Evolutionary conservation across 2,797 vertebrate species (phyloP).

Genomic region (Microhierax caerulescens): DNA sequence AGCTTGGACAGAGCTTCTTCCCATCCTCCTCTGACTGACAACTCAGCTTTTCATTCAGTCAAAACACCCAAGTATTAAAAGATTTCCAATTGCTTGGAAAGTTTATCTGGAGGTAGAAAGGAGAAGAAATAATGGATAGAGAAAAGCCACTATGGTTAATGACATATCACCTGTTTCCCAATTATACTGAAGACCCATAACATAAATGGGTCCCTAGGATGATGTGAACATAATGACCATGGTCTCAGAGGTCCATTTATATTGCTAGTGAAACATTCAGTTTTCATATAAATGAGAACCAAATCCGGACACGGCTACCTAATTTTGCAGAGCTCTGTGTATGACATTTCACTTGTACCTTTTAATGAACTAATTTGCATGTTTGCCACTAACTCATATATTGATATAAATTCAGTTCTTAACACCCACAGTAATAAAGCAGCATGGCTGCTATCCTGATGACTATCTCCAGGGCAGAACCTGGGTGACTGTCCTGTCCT

Average conservation of each 20-base stretch:
- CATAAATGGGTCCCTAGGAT: not conserved
- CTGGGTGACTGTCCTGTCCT: not conserved
- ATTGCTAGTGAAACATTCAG: not conserved
- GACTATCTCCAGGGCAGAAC: not conserved
- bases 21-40: not conserved
- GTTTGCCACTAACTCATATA: not conserved
- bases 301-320: not conserved
- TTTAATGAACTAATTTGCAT: conserved; percentile 1
- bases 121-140: not conserved
- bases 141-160: not conserved
- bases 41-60: not conserved
- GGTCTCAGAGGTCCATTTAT: not conserved
- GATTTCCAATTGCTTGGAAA: not conserved
- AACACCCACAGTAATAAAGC: not conserved
- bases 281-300: not conserved
- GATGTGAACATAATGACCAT: not conserved
- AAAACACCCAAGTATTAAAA: not conserved
- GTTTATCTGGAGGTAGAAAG: not conserved
- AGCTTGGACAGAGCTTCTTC: not conserved
- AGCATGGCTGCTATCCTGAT: not conserved
- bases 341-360: not conserved
- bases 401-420: not conserved
- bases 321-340: not conserved
- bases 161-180: not conserved
- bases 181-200: not conserved